These are phyloP conservation scores for Anhinga rufa DNA, from an alignment of 2,113 vertebrate genomes.

Conservation along the genomic window DNA sequence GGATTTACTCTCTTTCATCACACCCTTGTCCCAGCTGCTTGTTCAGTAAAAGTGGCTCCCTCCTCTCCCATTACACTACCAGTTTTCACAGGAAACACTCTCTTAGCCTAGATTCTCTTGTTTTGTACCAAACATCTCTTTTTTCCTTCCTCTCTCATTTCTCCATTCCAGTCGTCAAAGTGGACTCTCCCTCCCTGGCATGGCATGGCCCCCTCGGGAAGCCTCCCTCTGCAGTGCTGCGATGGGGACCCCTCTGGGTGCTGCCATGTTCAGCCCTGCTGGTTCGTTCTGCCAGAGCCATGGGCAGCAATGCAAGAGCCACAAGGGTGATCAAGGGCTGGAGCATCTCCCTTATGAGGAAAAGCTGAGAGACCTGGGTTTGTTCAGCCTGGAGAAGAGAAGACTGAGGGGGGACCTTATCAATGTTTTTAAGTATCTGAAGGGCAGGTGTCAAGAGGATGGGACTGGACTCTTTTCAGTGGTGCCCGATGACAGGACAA, in stretches of 20 bases:
- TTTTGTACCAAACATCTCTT: not conserved
- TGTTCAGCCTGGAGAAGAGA: too few species aligned
- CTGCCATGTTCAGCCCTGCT: not conserved
- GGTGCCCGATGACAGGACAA: too few species aligned
- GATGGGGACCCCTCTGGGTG: not conserved
- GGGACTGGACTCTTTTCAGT: too few species aligned
- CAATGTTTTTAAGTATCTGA: too few species aligned
- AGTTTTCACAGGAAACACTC: not conserved
- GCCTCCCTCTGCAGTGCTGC: not conserved
- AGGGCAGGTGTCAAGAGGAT: too few species aligned
- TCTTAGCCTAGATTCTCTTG: not conserved
- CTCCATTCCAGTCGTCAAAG: not conserved
- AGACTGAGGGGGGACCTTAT: too few species aligned
- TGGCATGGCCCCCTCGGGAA: fast-evolving
- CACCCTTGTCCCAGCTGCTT: not conserved
- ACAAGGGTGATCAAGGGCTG: too few species aligned
- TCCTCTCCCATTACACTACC: not conserved
- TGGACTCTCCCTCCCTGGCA: fast-evolving
- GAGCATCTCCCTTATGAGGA: too few species aligned
- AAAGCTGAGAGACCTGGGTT: too few species aligned
- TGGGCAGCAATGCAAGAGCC: not conserved
- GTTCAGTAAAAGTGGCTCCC: not conserved
- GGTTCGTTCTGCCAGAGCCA: not conserved
- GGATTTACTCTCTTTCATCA: slow-evolving; percentile 13
- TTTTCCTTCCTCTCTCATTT: not conserved